These are phyloP conservation scores for Lophius piscatorius DNA, from an alignment of 2,113 vertebrate species.

Conservation along the genomic window DNA sequence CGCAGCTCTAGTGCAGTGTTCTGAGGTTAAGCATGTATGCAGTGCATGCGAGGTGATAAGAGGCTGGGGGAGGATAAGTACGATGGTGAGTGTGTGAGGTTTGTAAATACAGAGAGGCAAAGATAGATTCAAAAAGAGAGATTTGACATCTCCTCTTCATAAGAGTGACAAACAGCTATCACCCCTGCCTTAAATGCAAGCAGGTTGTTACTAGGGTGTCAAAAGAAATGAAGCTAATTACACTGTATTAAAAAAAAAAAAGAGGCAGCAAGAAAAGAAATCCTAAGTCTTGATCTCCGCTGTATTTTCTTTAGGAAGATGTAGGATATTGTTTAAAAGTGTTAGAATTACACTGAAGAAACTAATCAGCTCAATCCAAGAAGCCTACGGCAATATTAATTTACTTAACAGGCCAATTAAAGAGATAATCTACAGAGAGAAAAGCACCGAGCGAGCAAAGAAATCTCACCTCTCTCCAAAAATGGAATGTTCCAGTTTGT, in stretches of 20 bases:
- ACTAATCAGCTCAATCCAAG: not conserved
- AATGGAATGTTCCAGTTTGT: constrained; percentile 70
- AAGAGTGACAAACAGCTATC: not conserved
- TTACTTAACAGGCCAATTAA: constrained; percentile 10
- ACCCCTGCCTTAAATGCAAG: constrained; percentile 5
- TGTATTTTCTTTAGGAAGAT: no score
- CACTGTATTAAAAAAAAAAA: no score
- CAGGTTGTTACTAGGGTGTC: no score
- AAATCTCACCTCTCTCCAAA: constrained; percentile 51
- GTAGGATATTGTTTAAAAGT: no score
- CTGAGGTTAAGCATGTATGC: constrained; percentile 16
- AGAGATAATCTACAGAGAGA: not conserved
- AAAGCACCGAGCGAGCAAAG: constrained; percentile 1
- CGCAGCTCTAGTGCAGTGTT: constrained; percentile 29
- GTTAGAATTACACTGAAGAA: not conserved
- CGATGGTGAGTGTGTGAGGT: not conserved
- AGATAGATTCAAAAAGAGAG: not conserved
- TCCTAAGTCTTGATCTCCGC: no score
- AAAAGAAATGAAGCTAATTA: no score
- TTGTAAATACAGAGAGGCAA: not conserved
- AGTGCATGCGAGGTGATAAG: constrained; percentile 3
- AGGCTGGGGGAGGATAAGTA: constrained; percentile 7
- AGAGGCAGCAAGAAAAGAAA: no score
- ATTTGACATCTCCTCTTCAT: constrained; percentile 7
- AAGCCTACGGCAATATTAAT: not conserved